Evolutionary conservation across 64 coral and sea anemone species (phyloP).

Genomic region (Pachyseris speciosa): DNA sequence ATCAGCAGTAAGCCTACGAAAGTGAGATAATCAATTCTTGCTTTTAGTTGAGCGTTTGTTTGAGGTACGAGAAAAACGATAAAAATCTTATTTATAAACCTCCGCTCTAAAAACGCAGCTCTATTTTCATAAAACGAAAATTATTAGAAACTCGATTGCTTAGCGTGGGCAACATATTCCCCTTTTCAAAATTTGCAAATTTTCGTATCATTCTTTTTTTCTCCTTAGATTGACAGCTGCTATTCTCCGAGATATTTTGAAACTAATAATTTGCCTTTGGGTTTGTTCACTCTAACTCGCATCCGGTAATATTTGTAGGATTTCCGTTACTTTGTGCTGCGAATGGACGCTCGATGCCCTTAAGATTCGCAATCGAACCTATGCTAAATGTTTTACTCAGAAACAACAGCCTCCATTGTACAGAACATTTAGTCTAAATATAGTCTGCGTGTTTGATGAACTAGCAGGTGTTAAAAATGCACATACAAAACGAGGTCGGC

Average conservation of each 20-base stretch:
- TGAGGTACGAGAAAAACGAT: background rate
- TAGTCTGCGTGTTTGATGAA: background rate
- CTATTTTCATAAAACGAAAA: background rate
- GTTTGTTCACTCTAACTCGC: background rate
- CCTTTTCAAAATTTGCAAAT: background rate
- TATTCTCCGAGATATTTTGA: background rate
- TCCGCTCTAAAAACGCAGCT: background rate
- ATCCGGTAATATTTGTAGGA: background rate
- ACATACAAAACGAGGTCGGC: background rate
- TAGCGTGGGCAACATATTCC: background rate
- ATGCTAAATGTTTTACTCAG: background rate
- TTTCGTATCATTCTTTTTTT: background rate
- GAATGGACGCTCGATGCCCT: background rate
- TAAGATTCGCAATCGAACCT: too few relatives aligned
- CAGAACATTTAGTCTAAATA: background rate
- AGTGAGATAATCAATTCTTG: background rate
- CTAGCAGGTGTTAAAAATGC: background rate
- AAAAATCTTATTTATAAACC: background rate
- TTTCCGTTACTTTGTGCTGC: background rate
- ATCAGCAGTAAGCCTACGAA: background rate
- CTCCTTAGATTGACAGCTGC: constrained; percentile 10
- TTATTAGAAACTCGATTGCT: background rate
- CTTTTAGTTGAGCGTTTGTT: background rate
- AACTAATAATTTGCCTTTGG: background rate
- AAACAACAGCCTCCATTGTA: background rate